These are phyloP conservation scores for Dicrostonyx torquatus DNA, from an alignment of 2,797 vertebrate species.

Conservation along the genomic window DNA sequence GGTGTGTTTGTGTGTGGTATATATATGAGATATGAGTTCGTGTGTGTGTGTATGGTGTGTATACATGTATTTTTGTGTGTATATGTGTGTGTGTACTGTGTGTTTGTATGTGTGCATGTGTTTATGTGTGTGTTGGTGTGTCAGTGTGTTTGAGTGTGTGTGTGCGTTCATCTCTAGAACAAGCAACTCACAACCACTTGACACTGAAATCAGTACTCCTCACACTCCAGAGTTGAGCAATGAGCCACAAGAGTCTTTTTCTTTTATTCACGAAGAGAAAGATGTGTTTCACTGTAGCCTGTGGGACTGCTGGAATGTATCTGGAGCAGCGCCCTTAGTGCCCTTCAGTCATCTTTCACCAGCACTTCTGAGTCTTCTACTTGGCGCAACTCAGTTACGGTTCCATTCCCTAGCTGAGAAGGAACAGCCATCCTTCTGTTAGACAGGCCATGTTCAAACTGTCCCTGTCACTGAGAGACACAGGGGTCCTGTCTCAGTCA, in stretches of 20 bases:
- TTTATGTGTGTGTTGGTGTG: neutral
- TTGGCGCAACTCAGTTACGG: neutral
- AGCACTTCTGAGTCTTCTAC: conserved; percentile 9
- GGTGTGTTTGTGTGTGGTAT: no score
- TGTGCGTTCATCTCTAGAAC: neutral
- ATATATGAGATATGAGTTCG: neutral
- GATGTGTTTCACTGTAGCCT: neutral
- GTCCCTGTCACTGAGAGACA: neutral
- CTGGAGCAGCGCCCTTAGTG: neutral
- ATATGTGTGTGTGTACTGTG: neutral
- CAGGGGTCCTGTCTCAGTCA: neutral
- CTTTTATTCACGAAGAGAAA: neutral
- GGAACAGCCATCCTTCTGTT: neutral
- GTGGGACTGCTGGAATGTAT: neutral
- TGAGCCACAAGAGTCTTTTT: neutral
- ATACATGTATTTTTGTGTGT: neutral
- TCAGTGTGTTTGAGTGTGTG: neutral
- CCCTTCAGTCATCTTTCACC: neutral
- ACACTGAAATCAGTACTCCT: neutral
- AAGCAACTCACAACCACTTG: neutral
- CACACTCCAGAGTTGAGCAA: neutral
- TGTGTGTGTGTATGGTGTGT: neutral
- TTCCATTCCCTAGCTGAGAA: neutral
- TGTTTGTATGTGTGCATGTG: neutral
- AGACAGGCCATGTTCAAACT: neutral